phyloP scores from a whole-genome alignment of 2,888 invertebrate species.

The Brenthis hecate region DNA sequence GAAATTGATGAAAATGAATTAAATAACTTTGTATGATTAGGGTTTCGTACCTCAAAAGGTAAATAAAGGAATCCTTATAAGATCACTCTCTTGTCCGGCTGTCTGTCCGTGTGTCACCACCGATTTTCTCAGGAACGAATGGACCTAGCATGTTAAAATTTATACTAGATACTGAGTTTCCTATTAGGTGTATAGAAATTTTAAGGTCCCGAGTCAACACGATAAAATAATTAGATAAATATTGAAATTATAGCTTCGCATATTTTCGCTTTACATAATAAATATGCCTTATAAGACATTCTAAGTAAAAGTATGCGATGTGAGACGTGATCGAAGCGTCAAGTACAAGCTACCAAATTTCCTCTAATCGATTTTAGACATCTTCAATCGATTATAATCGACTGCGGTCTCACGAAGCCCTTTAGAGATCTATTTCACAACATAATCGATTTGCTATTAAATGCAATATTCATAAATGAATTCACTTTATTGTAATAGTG shows the following conservation, averaged over 20 bases:
- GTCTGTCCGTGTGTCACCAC: no score
- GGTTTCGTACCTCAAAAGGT: no score
- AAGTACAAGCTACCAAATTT: conserved; percentile 34
- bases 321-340: conserved; percentile 36
- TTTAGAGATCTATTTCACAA: conserved; percentile 23
- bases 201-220: no score
- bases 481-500: background rate
- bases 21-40: no score
- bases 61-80: no score
- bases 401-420: conserved; percentile 39
- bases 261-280: conserved; percentile 9
- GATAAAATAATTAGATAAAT: no score
- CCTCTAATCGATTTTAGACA: conserved; percentile 58
- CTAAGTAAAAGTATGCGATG: conserved; percentile 31
- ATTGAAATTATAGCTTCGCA: background rate
- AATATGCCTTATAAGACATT: conserved; percentile 13
- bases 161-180: no score
- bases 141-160: no score
- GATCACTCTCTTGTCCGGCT: no score
- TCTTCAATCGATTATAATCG: conserved; percentile 52
- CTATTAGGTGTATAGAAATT: no score
- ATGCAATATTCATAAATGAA: background rate
- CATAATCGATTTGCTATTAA: background rate
- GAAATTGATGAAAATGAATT: no score
- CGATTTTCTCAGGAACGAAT: no score